A percentile compares a stretch with the other conserved stretches of the same genome.
These are phyloP conservation scores for Himantopus leucocephalus DNA, from an alignment of 2,113 vertebrate species.

Conservation along the genomic window DNA sequence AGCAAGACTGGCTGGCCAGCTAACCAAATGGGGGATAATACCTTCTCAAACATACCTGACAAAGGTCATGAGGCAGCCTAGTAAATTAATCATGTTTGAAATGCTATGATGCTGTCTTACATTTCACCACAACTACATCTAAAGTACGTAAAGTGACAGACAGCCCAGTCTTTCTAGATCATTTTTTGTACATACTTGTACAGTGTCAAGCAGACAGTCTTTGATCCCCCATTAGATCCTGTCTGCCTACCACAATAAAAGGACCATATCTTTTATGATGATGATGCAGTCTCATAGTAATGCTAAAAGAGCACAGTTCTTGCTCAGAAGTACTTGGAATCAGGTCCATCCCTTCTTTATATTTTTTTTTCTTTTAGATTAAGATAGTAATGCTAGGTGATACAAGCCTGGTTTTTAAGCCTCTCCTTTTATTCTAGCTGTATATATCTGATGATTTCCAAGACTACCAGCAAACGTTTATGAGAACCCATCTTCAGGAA, in stretches of 20 bases:
- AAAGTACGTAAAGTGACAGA: not conserved
- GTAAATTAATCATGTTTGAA: not conserved
- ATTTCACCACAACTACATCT: not conserved
- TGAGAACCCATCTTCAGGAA: not conserved
- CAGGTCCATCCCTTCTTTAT: not conserved
- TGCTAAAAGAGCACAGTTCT: not conserved
- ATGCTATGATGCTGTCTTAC: not conserved
- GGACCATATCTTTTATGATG: accelerated
- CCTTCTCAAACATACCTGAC: not conserved
- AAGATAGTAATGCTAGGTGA: not conserved
- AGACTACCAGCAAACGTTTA: not conserved
- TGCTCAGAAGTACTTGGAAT: not conserved
- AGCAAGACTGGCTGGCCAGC: not conserved
- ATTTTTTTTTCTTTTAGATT: not conserved
- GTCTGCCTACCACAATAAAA: not conserved
- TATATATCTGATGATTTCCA: not conserved
- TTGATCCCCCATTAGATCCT: not conserved
- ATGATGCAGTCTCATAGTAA: not conserved
- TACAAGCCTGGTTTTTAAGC: not conserved
- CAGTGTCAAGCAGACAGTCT: not conserved
- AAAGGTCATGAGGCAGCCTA: not conserved
- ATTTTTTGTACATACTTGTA: not conserved
- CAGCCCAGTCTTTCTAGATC: not conserved
- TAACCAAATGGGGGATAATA: not conserved
- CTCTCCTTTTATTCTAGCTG: not conserved